Conservation (phyloP, 2,888 invertebrate genomes). For the Celastrina argiolus region DNA sequence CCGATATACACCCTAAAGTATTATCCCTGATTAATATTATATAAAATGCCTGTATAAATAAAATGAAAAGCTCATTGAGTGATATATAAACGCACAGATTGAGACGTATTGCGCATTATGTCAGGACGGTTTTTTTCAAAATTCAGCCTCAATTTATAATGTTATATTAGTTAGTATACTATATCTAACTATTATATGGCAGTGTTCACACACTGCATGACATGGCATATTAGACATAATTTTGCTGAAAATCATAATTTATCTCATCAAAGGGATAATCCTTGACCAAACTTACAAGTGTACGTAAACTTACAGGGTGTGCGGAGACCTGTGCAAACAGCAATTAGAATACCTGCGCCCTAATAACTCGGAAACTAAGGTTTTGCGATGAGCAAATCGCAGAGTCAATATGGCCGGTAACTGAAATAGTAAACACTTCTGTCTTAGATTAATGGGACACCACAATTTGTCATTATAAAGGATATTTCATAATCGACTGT, state of each 20-base stretch:
- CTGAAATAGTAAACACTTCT: slow-evolving; percentile 52
- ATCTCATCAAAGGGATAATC: neutral
- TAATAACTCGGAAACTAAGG: slow-evolving; percentile 58
- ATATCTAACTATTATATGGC: no score
- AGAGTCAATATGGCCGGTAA: slow-evolving; percentile 68
- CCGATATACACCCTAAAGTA: no score
- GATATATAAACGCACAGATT: no score
- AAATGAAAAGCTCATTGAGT: no score
- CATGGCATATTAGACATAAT: neutral
- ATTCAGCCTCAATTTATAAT: no score
- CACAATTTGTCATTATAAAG: slow-evolving; percentile 29
- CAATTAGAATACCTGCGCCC: slow-evolving; percentile 53
- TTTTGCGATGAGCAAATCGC: slow-evolving; percentile 45
- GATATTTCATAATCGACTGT: neutral
- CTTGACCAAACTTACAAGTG: neutral
- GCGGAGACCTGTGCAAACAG: slow-evolving; percentile 49
- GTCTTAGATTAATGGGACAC: slow-evolving; percentile 44
- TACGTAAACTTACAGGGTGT: neutral
- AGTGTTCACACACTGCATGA: no score
- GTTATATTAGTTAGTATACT: no score
- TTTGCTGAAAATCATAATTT: neutral
- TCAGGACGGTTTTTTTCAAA: no score
- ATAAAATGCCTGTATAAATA: no score
- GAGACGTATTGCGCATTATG: no score
- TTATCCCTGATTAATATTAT: no score